Percentiles rank a stretch among this genome's conserved stretches.
Conservation (phyloP, 2,888 invertebrate species). For the Rhogogaster chlorosoma region DNA sequence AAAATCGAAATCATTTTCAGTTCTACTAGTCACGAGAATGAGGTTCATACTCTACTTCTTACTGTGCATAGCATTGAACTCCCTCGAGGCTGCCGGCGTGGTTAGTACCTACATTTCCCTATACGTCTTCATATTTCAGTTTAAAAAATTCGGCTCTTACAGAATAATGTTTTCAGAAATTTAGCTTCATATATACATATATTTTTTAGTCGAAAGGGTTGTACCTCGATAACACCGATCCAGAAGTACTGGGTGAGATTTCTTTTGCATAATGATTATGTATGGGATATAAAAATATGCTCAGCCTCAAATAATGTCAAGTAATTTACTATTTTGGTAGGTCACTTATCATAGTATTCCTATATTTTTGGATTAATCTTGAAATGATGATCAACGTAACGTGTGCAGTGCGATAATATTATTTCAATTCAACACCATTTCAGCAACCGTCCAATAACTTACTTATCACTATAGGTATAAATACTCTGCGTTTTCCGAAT, state of each 20-base stretch:
- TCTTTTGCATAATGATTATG: neutral
- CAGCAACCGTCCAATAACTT: neutral
- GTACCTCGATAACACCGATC: conserved; percentile 52
- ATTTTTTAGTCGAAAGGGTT: conserved; percentile 32
- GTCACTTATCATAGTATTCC: neutral
- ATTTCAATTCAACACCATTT: neutral
- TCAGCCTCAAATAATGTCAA: neutral
- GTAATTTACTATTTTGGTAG: neutral
- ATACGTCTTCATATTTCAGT: neutral
- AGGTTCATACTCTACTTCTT: neutral
- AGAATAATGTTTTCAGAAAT: neutral
- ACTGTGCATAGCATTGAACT: neutral
- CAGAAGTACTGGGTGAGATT: conserved; percentile 58
- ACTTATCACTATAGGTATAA: neutral
- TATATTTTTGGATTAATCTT: neutral
- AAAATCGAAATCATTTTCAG: neutral
- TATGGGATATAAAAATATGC: neutral
- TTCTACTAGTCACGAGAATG: neutral
- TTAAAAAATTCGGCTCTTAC: neutral
- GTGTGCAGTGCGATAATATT: neutral
- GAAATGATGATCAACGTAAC: neutral
- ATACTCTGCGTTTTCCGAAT: neutral
- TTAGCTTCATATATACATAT: neutral
- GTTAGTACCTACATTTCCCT: neutral
- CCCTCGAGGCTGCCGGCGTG: neutral